Conservation (phyloP, 2,888 invertebrate genomes). For the Bugula neritina region DNA sequence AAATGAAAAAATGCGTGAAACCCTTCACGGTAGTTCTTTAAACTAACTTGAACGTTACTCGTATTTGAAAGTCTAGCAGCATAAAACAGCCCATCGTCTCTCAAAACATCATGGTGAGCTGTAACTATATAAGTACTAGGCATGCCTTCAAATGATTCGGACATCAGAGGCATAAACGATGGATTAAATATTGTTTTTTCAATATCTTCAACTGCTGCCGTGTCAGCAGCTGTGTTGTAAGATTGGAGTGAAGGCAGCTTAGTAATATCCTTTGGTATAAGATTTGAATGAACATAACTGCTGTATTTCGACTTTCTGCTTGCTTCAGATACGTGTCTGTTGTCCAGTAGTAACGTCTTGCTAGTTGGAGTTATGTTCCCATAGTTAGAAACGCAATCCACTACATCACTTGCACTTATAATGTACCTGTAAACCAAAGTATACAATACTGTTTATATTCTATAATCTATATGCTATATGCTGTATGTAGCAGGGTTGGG, state of each 20-base stretch:
- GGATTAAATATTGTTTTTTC: conserved; percentile 37
- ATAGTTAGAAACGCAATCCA: neutral
- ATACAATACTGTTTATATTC: no score
- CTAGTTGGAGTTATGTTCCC: conserved; percentile 33
- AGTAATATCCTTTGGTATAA: conserved; percentile 5
- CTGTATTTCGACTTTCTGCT: conserved; percentile 10
- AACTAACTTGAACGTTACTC: neutral
- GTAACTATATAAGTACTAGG: conserved; percentile 50
- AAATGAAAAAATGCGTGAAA: conserved; percentile 32
- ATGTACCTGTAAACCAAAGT: neutral
- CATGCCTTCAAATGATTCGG: conserved; percentile 36
- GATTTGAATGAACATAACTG: conserved; percentile 31
- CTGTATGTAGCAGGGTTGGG: no score
- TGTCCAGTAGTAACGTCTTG: conserved; percentile 32
- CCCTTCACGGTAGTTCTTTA: conserved; percentile 1
- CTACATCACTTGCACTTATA: neutral
- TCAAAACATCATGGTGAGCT: conserved; percentile 51
- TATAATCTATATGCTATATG: no score
- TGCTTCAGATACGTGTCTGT: conserved; percentile 31
- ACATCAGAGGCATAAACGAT: conserved; percentile 49
- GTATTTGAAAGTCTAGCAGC: conserved; percentile 30
- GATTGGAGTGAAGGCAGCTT: neutral
- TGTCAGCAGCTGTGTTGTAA: neutral
- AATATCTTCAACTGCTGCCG: conserved; percentile 20
- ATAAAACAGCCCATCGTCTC: conserved; percentile 53